Percentiles rank a stretch among this genome's conserved stretches.
These are phyloP conservation scores for Onychostoma macrolepis DNA, from an alignment of 2,113 vertebrate species.

Conservation along the genomic window DNA sequence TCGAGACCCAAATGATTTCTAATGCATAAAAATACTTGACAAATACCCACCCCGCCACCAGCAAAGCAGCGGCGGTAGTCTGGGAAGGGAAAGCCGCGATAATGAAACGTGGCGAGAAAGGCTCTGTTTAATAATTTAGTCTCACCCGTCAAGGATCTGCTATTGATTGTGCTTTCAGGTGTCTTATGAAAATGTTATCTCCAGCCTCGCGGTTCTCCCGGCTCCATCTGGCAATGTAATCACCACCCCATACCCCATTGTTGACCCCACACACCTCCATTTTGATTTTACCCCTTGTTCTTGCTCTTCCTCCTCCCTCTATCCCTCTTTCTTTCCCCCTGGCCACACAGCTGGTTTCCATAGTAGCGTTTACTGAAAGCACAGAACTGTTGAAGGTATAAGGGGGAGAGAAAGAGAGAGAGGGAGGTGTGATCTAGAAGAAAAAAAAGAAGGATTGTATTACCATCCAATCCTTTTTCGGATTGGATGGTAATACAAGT, in stretches of 20 bases:
- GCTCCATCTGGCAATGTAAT: conserved; percentile 83
- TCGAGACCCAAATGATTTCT: conserved; percentile 66
- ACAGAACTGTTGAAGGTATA: conserved; percentile 60
- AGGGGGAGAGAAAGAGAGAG: conserved; percentile 18
- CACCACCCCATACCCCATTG: conserved; percentile 70
- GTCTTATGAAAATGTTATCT: conserved; percentile 83
- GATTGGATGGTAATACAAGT: neutral
- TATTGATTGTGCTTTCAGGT: conserved; percentile 88
- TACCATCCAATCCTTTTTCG: no score
- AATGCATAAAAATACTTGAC: conserved; percentile 66
- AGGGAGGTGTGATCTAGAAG: conserved; percentile 30
- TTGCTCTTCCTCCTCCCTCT: conserved; percentile 38
- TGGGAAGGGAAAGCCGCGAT: conserved; percentile 78
- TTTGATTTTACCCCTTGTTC: conserved; percentile 68
- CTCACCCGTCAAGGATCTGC: conserved; percentile 79
- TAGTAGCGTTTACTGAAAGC: conserved; percentile 72
- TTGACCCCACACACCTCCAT: conserved; percentile 72
- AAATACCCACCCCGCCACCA: conserved; percentile 69
- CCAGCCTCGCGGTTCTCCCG: conserved; percentile 71
- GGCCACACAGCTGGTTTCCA: conserved; percentile 67
- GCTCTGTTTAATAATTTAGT: conserved; percentile 90
- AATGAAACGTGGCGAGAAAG: conserved; percentile 76
- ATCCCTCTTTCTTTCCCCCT: conserved; percentile 42
- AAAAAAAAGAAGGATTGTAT: no score
- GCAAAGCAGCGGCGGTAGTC: conserved; percentile 67